A percentile compares a stretch with the other conserved stretches of the same genome.
phyloP scores from a whole-genome alignment of 2,888 invertebrate species.

The Latrodectus elegans region DNA sequence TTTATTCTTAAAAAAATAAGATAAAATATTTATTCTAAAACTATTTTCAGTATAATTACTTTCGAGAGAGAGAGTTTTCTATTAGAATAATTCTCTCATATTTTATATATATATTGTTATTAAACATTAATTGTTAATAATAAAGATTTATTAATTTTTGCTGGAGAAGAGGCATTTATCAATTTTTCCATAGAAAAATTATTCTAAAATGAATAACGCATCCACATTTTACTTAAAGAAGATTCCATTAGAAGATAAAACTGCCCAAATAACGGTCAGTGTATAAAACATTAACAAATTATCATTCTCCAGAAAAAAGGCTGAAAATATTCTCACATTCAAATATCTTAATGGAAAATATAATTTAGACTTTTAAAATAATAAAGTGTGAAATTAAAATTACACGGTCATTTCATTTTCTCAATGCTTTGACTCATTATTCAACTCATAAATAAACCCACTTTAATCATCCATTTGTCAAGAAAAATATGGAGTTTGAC shows the following conservation, averaged over 20 bases:
- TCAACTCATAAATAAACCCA: constrained; percentile 45
- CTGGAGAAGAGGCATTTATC: neutral
- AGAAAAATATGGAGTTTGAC: constrained; percentile 34
- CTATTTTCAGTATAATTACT: no score
- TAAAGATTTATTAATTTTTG: constrained; percentile 18
- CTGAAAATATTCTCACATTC: constrained; percentile 33
- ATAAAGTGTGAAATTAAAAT: constrained; percentile 64
- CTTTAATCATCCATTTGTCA: constrained; percentile 47
- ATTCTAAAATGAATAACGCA: constrained; percentile 15
- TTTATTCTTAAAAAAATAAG: no score
- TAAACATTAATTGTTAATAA: neutral
- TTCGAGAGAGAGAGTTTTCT: no score
- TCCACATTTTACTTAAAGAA: constrained; percentile 15
- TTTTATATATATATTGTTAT: no score
- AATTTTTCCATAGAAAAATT: constrained; percentile 15
- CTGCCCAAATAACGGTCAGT: constrained; percentile 28
- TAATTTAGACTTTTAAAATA: constrained; percentile 39
- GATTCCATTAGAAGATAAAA: constrained; percentile 64
- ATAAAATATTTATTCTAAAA: no score
- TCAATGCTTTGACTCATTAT: constrained; percentile 39
- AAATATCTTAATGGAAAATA: constrained; percentile 45
- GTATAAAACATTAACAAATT: constrained; percentile 61
- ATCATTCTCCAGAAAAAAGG: constrained; percentile 26
- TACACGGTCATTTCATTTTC: constrained; percentile 43
- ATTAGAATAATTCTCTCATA: no score